These are phyloP conservation scores for Pandion haliaetus DNA, from an alignment of 2,113 vertebrate species.

Conservation along the genomic window DNA sequence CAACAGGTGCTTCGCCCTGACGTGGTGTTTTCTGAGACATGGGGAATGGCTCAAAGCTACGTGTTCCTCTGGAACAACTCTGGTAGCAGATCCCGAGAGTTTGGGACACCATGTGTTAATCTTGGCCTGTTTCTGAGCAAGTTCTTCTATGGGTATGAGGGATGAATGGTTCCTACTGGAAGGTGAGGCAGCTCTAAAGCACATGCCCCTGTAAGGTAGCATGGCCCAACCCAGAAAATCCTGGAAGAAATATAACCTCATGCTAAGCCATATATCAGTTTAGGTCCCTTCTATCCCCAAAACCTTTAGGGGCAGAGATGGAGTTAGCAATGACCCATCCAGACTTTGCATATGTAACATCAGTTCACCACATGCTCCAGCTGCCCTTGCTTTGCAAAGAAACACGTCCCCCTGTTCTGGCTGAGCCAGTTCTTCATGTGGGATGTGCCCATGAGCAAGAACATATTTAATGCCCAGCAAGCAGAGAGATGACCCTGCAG, in stretches of 20 bases:
- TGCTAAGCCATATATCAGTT: neutral
- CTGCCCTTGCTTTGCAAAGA: neutral
- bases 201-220: neutral
- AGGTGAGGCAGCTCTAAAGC: neutral
- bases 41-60: neutral
- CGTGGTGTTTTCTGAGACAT: neutral
- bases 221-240: neutral
- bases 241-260: neutral
- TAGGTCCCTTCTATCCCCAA: neutral
- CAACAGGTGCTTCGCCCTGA: neutral
- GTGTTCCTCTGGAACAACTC: neutral
- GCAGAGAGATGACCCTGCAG: neutral
- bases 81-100: neutral
- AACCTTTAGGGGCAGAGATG: neutral
- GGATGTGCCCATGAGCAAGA: neutral
- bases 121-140: neutral
- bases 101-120: neutral
- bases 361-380: neutral
- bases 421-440: neutral
- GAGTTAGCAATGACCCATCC: neutral
- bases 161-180: neutral
- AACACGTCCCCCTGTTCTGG: neutral
- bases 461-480: neutral
- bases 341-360: neutral
- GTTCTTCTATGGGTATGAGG: neutral